Base-by-base conservation (phyloP, 2,888 invertebrate genomes). In the Drosophila rellima region DNA sequence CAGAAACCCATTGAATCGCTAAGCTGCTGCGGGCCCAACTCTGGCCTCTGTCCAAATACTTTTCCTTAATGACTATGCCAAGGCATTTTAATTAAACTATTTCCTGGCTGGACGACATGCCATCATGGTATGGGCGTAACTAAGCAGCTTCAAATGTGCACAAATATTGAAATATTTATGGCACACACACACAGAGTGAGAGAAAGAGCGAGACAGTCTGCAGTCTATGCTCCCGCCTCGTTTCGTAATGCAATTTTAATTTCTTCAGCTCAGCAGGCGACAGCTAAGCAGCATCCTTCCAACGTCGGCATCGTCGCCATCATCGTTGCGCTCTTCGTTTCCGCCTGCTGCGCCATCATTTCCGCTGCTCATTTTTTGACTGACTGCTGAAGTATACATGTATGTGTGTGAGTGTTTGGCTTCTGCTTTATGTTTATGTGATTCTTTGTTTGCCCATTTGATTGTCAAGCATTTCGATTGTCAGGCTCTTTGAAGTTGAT, bases 71-170 rank as follows among this genome's bases (percentile, higher is more conserved):
- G 90, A 80, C 82, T 74, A 80, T 81, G 74, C 88, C 77, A 79
- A 88, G 87, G 88, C 78, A 89, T 89, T 87, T 87, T 87, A 87
- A 87, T 87, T 89, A 87, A 89, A 89, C 87, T 85, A 87, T 87
- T 87, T 87, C 87, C 87, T 82, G 80, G 63, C 81, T 65, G 71
- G 70, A 57, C 70, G 62, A 67, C 57, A 70, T 70, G 60, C 65
- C 63, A 57, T 18, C 54, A 55, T 63, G 64, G 50, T 68, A 64
- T 33, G 62, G 70, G 74, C 76, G 70, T 78, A 70, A 57, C 87
- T 86, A 80, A 81, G 83, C 83, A 83, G 85, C 88, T 66, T 82
- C 85, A 73, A 82, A 82, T 87, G 73, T 84, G 82, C 80, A 82
- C 86, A 88, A 81, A 83, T 88, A 83, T 83, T 82, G 78, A 88